A percentile compares a stretch with the other conserved stretches of the same genome.
Conservation (phyloP, 2,113 vertebrate species). For the Dicaeum eximium region DNA sequence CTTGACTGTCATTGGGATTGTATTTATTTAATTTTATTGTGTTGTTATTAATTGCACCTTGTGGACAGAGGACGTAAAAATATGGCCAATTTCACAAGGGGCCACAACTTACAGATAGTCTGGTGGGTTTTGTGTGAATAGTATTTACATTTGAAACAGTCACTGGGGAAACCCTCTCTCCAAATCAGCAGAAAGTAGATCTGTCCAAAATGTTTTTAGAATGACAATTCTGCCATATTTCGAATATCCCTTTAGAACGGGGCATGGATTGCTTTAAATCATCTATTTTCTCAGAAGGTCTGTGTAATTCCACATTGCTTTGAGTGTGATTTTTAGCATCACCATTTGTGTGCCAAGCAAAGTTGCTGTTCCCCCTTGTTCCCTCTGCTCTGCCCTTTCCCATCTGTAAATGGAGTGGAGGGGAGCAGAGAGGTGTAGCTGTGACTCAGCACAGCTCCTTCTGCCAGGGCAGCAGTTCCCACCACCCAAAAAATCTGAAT, state of each 20-base stretch:
- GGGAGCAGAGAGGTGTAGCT: not conserved
- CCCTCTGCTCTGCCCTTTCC: slow-evolving; percentile 5
- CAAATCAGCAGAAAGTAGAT: slow-evolving; percentile 20
- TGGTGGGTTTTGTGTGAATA: slow-evolving; percentile 59
- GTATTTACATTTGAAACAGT: slow-evolving; percentile 59
- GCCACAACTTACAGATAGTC: slow-evolving; percentile 57
- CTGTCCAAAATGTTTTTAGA: not conserved
- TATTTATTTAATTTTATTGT: slow-evolving; percentile 83
- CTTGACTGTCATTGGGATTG: slow-evolving; percentile 60
- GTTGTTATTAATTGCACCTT: slow-evolving; percentile 72
- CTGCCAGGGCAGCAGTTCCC: not conserved
- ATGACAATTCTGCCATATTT: not conserved
- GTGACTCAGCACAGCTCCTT: not conserved
- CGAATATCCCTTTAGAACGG: not conserved
- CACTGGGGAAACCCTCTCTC: slow-evolving; percentile 64
- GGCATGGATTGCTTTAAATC: not conserved
- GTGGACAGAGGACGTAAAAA: slow-evolving; percentile 54
- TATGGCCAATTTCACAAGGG: slow-evolving; percentile 55
- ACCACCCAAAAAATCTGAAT: not conserved
- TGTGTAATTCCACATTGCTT: not conserved
- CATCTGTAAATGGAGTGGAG: not conserved
- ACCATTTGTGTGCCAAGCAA: not conserved
- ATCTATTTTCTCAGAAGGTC: not conserved
- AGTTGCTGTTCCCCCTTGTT: not conserved
- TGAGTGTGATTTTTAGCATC: not conserved